Evolutionary conservation across 2,888 invertebrate genomes (phyloP), one percentile per base, ranked within the genome.

Genomic region (Troides oblongomaculatus): DNA sequence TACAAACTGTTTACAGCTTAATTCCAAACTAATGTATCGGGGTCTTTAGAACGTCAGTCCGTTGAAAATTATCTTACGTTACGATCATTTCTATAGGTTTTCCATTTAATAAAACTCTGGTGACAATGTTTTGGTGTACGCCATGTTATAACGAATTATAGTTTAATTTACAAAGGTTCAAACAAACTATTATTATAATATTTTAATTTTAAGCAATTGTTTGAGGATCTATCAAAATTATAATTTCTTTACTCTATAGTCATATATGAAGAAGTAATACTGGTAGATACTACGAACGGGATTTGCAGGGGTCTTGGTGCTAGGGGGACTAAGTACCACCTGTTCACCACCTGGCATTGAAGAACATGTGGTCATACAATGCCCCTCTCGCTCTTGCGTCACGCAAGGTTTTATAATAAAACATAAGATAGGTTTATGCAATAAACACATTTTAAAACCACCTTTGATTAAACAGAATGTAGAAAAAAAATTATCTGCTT

Each of bases 301-400:
- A 60, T 60, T 50, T 56, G 56, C 43, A 39, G 8, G 23, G 43
- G 25, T 61, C 57, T 69, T 56, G 50, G 46, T 64, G 43, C 53
- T 61, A 60, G 56, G 60, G 66, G 46, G 30, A 21, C 46, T 62
- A 30, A 66, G 23, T 62, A 65, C 46, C 72, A 72, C 72, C 72
- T 72, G 72, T 72, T 68, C 67, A 43, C 62, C 72, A 72, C 67
- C 72, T 72, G 72, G 64, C 66, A 14, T 25, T 23, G 46, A 25
- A 56, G 30, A 57, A 67, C 67, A 67, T 62, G 66, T 66, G 56
- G 56, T 39, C 25, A 23, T 53, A 61, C 50, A 43, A 39, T 43
- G 64, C 58, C 64, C 56, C 58, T 18, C n/a, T 25, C 58, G 39
- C 39, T 57, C 21, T 53, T 56, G 36, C 21, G 56, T 18, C 56